A percentile compares a stretch with the other conserved stretches of the same genome.
Evolutionary conservation across 2,113 vertebrate genomes (phyloP).

Genomic region (Grammomys dolichurus): DNA sequence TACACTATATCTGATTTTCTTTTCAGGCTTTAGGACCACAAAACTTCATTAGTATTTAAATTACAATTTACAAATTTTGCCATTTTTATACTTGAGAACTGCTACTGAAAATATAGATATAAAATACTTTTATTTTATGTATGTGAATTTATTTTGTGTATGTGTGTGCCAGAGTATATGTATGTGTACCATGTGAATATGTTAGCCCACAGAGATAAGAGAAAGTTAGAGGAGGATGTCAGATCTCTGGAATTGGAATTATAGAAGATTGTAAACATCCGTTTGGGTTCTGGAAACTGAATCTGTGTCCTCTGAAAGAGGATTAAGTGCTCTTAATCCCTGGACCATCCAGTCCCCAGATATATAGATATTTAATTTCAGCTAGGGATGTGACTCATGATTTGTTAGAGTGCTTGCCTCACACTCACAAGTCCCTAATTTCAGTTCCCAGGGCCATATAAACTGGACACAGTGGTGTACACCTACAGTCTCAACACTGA

Average conservation of each 20-base stretch:
- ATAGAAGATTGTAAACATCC: not conserved
- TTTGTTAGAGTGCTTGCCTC: not conserved
- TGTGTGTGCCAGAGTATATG: not conserved
- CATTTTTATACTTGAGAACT: not conserved
- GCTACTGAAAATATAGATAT: not conserved
- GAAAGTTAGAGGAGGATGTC: not conserved
- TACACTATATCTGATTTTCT: slow-evolving; percentile 37
- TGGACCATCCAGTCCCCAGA: not conserved
- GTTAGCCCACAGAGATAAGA: not conserved
- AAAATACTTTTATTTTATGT: not conserved
- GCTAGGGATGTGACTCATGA: not conserved
- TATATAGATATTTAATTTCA: not conserved
- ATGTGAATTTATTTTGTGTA: too few relatives aligned
- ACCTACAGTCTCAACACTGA: not conserved
- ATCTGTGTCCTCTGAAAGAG: not conserved
- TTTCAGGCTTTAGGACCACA: slow-evolving; percentile 45
- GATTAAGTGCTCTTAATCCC: not conserved
- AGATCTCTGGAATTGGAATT: not conserved
- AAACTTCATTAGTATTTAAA: slow-evolving; percentile 35
- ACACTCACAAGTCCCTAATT: not conserved
- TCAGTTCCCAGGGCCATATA: not conserved
- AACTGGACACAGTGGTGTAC: not conserved
- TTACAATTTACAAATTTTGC: slow-evolving; percentile 19
- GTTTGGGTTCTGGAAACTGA: not conserved
- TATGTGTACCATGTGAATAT: not conserved